Percentiles rank a stretch among this genome's conserved stretches.
These are phyloP conservation scores for Apodemia zela DNA, from an alignment of 2,888 invertebrate genomes.

Conservation along the genomic window DNA sequence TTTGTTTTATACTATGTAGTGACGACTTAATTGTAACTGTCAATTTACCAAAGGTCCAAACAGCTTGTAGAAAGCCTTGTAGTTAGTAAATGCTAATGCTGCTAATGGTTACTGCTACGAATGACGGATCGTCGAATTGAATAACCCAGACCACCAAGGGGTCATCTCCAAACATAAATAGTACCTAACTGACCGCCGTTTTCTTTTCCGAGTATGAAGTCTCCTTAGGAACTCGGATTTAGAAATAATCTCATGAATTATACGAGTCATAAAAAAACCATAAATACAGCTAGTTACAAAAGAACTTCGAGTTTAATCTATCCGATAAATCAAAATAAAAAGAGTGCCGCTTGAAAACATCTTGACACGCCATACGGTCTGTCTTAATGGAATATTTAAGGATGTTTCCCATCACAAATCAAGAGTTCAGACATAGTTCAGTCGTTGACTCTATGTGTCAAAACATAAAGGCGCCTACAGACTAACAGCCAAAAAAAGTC, in stretches of 20 bases:
- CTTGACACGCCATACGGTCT: slow-evolving; percentile 31
- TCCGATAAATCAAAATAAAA: slow-evolving; percentile 5
- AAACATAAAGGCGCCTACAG: slow-evolving; percentile 1
- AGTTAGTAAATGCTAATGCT: no score
- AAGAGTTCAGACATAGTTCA: slow-evolving; percentile 39
- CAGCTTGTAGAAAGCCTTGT: no score
- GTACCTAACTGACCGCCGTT: no score
- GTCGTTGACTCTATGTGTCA: not conserved
- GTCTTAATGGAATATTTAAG: slow-evolving; percentile 33
- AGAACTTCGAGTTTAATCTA: slow-evolving; percentile 1
- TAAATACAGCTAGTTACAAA: not conserved
- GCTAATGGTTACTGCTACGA: no score
- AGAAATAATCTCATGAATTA: not conserved
- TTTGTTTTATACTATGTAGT: no score
- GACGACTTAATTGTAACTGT: no score
- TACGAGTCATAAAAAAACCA: not conserved
- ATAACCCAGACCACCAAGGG: no score
- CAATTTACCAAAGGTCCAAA: no score
- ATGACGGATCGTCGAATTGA: no score
- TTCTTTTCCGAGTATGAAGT: no score
- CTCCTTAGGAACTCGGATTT: no score
- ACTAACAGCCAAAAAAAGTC: slow-evolving; percentile 21
- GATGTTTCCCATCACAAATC: slow-evolving; percentile 68
- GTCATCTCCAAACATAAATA: no score
- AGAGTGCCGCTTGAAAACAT: slow-evolving; percentile 8